These are phyloP conservation scores for Lucifuga dentata DNA, from an alignment of 2,113 vertebrate genomes.

Conservation along the genomic window DNA sequence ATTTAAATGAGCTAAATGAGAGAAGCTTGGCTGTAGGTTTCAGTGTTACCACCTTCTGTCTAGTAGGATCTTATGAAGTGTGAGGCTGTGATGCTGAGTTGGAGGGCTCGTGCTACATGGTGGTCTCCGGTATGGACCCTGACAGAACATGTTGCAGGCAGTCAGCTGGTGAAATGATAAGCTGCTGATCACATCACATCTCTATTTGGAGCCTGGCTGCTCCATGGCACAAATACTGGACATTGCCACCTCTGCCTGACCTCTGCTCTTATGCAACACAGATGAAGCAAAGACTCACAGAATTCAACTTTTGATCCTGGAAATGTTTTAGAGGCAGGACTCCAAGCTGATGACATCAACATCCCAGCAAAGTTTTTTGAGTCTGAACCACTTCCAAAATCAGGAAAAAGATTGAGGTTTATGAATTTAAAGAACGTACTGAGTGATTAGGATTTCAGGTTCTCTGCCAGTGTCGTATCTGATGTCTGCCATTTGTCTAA, in stretches of 20 bases:
- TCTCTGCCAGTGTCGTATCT: neutral
- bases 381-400: neutral
- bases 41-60: too few relatives aligned
- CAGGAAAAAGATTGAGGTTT: conserved; percentile 18
- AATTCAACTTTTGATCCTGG: neutral
- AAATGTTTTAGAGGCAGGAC: neutral
- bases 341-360: neutral
- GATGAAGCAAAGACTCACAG: conserved; percentile 2
- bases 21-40: too few relatives aligned
- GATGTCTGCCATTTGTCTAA: neutral
- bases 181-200: conserved; percentile 18
- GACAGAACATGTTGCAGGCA: neutral
- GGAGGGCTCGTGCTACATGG: too few relatives aligned
- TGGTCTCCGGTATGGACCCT: neutral
- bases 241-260: conserved; percentile 27
- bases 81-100: too few relatives aligned
- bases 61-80: too few relatives aligned
- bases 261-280: conserved; percentile 35
- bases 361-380: neutral
- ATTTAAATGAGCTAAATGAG: too few relatives aligned
- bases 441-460: neutral
- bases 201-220: conserved; percentile 32
- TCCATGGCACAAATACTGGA: conserved; percentile 29
- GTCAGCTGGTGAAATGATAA: conserved; percentile 32
- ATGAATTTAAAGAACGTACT: neutral